Percentiles rank a stretch among this genome's conserved stretches.
Conservation (phyloP, 2,888 invertebrate species). For the Drosophila paranaensis region DNA sequence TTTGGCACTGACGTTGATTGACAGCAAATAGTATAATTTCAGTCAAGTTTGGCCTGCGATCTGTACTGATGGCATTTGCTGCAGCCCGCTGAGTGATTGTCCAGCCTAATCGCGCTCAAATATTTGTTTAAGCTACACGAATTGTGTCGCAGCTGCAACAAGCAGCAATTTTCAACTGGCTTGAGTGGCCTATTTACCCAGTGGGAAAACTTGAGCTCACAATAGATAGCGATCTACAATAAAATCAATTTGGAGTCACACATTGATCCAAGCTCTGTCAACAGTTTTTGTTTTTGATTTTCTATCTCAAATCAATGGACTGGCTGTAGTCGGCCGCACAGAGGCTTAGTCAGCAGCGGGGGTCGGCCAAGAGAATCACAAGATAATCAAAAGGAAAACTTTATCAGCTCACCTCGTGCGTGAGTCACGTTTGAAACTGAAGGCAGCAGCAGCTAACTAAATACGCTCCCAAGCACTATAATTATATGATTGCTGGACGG, state of each 20-base stretch:
- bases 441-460: slow-evolving; percentile 39
- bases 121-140: slow-evolving; percentile 34
- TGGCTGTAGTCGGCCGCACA: slow-evolving; percentile 9
- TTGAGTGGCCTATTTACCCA: slow-evolving; percentile 54
- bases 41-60: slow-evolving; percentile 28
- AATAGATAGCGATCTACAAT: slow-evolving; percentile 51
- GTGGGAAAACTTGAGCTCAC: slow-evolving; percentile 65
- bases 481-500: slow-evolving; percentile 72
- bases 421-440: slow-evolving; percentile 21
- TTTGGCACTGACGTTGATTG: slow-evolving; percentile 80
- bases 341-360: slow-evolving; percentile 20
- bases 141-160: slow-evolving; percentile 41
- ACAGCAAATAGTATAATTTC: slow-evolving; percentile 74
- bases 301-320: slow-evolving; percentile 11
- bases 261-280: slow-evolving; percentile 36
- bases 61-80: slow-evolving; percentile 39
- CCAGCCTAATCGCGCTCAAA: slow-evolving; percentile 42
- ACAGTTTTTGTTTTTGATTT: slow-evolving; percentile 8
- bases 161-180: slow-evolving; percentile 32
- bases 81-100: slow-evolving; percentile 38
- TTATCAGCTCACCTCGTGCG: background rate
- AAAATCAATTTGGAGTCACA: slow-evolving; percentile 62
- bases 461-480: slow-evolving; percentile 63
- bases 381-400: background rate
- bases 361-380: background rate